Evolutionary conservation across 1,140 invertebrate genomes (phyloP).

Genomic region (Tetraneura akinire): DNA sequence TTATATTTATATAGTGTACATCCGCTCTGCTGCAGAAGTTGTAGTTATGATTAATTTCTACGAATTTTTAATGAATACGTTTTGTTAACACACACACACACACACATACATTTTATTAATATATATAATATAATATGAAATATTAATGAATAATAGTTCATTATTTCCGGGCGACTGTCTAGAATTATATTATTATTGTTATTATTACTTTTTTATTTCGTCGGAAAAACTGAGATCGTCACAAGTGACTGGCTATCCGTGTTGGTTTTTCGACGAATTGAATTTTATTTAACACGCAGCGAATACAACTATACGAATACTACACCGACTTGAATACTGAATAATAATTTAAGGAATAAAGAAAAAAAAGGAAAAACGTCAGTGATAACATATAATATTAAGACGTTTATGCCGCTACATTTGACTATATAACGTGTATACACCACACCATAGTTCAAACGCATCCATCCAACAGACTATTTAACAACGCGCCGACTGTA

Average conservation of each 20-base stretch:
- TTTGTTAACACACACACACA: constrained; percentile 14
- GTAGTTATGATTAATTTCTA: constrained; percentile 32
- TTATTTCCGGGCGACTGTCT: constrained; percentile 42
- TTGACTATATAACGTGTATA: neutral
- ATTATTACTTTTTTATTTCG: neutral
- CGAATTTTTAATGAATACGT: constrained; percentile 46
- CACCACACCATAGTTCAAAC: neutral
- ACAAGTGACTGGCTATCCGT: constrained; percentile 22
- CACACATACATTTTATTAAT: too few relatives aligned
- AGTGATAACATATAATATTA: constrained; percentile 14
- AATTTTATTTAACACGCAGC: neutral
- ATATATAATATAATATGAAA: neutral
- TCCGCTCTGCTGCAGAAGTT: neutral
- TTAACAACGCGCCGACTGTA: constrained; percentile 39
- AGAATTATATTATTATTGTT: constrained; percentile 15
- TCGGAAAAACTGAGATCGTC: constrained; percentile 31
- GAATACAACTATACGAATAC: too few relatives aligned
- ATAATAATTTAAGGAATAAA: neutral
- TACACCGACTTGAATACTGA: neutral
- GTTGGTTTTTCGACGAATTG: constrained; percentile 33
- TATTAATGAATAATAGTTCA: constrained; percentile 42
- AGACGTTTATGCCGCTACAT: neutral
- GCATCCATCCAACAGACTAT: constrained; percentile 27
- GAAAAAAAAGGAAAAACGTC: constrained; percentile 5
- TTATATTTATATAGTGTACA: constrained; percentile 14